Percentiles rank a stretch among this genome's conserved stretches.
These are phyloP conservation scores for Acanthochromis polyacanthus DNA, from an alignment of 2,113 vertebrate species.

Conservation along the genomic window DNA sequence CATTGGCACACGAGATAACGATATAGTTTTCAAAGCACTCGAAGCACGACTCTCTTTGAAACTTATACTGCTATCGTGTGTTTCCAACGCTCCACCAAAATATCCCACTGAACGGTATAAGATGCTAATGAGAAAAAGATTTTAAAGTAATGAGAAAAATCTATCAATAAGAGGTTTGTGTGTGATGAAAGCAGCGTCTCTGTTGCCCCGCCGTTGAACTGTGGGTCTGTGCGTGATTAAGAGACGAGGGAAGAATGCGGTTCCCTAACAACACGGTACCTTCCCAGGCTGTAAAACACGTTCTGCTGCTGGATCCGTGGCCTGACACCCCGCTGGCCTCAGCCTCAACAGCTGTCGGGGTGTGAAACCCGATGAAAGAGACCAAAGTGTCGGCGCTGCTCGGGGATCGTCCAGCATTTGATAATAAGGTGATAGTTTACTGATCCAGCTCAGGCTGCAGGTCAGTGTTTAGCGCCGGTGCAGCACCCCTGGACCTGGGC, in stretches of 20 bases:
- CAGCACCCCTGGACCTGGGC: slow-evolving; percentile 26
- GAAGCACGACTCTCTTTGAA: slow-evolving; percentile 43
- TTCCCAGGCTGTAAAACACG: slow-evolving; percentile 75
- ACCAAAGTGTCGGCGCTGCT: neutral
- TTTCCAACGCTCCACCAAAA: slow-evolving; percentile 13
- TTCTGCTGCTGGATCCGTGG: slow-evolving; percentile 25
- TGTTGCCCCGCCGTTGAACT: slow-evolving; percentile 64
- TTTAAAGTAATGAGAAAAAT: slow-evolving; percentile 60
- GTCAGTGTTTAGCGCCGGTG: slow-evolving; percentile 37
- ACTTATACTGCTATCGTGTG: slow-evolving; percentile 27
- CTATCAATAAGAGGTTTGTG: slow-evolving; percentile 34
- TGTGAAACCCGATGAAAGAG: slow-evolving; percentile 72
- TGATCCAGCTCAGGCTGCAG: slow-evolving; percentile 47
- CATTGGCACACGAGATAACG: slow-evolving; percentile 37
- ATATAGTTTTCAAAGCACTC: slow-evolving; percentile 46
- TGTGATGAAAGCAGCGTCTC: slow-evolving; percentile 56
- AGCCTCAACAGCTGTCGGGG: slow-evolving; percentile 66
- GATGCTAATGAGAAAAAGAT: slow-evolving; percentile 61
- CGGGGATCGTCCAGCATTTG: slow-evolving; percentile 42
- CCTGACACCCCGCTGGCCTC: slow-evolving; percentile 50
- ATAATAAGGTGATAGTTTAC: slow-evolving; percentile 67
- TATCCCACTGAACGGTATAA: slow-evolving; percentile 12
- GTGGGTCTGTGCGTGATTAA: slow-evolving; percentile 72
- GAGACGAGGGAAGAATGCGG: slow-evolving; percentile 64
- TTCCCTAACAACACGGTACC: slow-evolving; percentile 66